Evolutionary conservation across 2,888 invertebrate genomes (phyloP).

Genomic region (Hofmannophila pseudospretella): DNA sequence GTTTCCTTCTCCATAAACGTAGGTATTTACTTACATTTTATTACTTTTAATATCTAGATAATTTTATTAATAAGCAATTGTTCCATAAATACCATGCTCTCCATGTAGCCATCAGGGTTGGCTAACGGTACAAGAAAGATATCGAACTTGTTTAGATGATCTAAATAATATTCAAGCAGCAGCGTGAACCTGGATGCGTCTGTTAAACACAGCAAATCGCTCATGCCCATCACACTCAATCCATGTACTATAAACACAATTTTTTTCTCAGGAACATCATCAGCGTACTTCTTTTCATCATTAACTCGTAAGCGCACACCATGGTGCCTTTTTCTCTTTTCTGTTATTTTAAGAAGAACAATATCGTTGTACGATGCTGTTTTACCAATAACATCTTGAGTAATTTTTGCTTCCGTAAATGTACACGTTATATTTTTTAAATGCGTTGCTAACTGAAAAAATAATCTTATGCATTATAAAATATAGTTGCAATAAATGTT

Average conservation of each 20-base stretch:
- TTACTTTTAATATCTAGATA: too few relatives aligned
- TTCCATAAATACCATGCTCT: too few relatives aligned
- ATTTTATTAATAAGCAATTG: too few relatives aligned
- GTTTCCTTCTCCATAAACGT: too few relatives aligned
- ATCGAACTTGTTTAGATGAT: constrained; percentile 55
- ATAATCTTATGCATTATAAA: too few relatives aligned
- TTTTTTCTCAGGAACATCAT: constrained; percentile 48
- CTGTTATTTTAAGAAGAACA: constrained; percentile 40
- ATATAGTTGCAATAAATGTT: too few relatives aligned
- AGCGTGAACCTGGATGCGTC: constrained; percentile 15
- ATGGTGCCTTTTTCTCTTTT: constrained; percentile 17
- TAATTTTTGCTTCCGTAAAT: constrained; percentile 34
- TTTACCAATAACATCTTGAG: constrained; percentile 35
- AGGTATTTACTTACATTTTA: too few relatives aligned
- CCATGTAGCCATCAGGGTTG: constrained; percentile 64
- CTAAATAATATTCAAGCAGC: constrained; percentile 40
- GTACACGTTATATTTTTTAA: constrained; percentile 23
- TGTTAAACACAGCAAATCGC: constrained; percentile 20
- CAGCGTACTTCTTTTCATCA: constrained; percentile 34
- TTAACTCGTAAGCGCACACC: too few relatives aligned
- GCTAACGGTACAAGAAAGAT: constrained; percentile 60
- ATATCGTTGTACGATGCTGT: constrained; percentile 56
- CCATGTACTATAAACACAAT: constrained; percentile 62
- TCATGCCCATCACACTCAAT: constrained; percentile 44
- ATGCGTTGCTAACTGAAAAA: constrained; percentile 38